Percentiles rank a stretch among this genome's conserved stretches.
Conservation (phyloP, 2,888 invertebrate genomes). For the Tenthredo livida region DNA sequence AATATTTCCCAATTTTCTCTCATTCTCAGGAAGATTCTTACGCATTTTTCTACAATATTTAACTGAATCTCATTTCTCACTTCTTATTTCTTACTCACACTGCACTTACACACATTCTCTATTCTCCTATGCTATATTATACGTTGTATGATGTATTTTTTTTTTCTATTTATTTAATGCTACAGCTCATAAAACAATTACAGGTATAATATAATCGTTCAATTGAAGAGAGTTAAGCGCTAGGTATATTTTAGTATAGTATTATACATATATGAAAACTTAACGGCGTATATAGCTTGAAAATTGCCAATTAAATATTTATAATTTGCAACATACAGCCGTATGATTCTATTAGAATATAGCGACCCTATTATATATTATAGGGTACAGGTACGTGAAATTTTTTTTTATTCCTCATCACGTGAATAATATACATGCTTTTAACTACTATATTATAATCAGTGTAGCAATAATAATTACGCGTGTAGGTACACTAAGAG, state of each 20-base stretch:
- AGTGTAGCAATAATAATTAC: neutral
- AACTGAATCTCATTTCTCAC: neutral
- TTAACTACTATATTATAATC: neutral
- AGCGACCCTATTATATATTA: neutral
- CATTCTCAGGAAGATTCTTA: neutral
- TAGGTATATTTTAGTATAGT: neutral
- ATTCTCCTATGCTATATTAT: neutral
- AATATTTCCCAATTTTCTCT: neutral
- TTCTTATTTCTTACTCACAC: neutral
- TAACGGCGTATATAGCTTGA: neutral
- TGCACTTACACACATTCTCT: neutral
- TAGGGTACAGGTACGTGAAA: neutral
- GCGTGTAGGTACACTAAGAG: neutral
- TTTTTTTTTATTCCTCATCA: neutral
- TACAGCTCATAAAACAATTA: neutral
- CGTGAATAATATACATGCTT: neutral
- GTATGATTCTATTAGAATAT: slow-evolving; percentile 45
- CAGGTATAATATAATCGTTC: neutral
- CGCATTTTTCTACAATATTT: neutral
- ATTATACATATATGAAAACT: neutral
- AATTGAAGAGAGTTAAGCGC: neutral
- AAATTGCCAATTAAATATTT: slow-evolving; percentile 37
- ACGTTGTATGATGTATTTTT: neutral
- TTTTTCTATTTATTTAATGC: neutral
- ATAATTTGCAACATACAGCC: slow-evolving; percentile 6